A percentile compares a stretch with the other conserved stretches of the same genome.
Evolutionary conservation across 2,113 vertebrate genomes (phyloP).

Genomic region (Onychorhynchus coronatus): DNA sequence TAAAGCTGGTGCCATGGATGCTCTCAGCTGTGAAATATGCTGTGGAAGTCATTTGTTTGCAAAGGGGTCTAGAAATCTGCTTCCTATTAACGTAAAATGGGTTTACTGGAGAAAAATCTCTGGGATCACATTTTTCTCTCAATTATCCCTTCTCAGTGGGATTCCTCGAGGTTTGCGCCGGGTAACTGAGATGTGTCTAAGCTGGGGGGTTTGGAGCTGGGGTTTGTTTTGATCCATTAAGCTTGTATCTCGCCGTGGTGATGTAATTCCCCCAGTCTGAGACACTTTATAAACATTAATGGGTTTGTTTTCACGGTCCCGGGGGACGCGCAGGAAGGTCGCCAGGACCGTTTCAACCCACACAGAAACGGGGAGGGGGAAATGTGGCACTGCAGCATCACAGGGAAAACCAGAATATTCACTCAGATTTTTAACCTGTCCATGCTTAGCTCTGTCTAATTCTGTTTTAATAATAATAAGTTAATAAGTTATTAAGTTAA

Average conservation of each 20-base stretch:
- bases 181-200: background rate
- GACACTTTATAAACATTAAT: slow-evolving; percentile 20
- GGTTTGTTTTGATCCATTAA: slow-evolving; percentile 34
- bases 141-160: slow-evolving; percentile 14
- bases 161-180: background rate
- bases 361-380: background rate
- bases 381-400: background rate
- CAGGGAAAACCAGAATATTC: accelerated
- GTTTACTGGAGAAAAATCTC: slow-evolving; percentile 12
- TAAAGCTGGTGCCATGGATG: slow-evolving; percentile 47
- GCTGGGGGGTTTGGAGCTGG: background rate
- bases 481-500: background rate
- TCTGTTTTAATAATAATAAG: background rate
- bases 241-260: background rate
- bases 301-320: background rate
- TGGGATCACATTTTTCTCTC: slow-evolving; percentile 17
- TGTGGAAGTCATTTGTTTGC: slow-evolving; percentile 12
- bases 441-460: background rate
- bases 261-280: slow-evolving; percentile 19
- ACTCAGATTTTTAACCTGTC: background rate
- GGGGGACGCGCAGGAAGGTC: background rate
- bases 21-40: slow-evolving; percentile 48
- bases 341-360: background rate
- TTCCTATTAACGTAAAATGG: slow-evolving; percentile 10
- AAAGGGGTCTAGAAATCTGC: slow-evolving; percentile 39